Conservation (phyloP, 2,888 invertebrate genomes). For the Panopea generosa region DNA sequence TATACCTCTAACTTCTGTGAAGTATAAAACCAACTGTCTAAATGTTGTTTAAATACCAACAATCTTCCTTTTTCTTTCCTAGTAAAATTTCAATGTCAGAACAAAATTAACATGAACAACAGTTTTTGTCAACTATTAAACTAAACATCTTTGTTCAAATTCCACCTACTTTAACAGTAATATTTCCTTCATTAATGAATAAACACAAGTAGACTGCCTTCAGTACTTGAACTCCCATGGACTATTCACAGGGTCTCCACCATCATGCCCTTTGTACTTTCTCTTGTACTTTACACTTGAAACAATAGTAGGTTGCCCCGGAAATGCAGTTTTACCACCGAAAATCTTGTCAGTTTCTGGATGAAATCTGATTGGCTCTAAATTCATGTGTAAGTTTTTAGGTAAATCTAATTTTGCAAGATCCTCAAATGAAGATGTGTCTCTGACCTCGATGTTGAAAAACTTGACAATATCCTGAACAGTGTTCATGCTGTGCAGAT, state of each 20-base stretch:
- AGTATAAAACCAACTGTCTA: no score
- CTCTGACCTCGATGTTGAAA: conserved; percentile 76
- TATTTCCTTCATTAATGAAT: no score
- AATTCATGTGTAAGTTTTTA: conserved; percentile 93
- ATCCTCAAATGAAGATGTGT: conserved; percentile 77
- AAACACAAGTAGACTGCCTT: conserved; percentile 1
- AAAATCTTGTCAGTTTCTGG: conserved; percentile 91
- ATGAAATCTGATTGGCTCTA: conserved; percentile 93
- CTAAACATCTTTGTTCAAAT: no score
- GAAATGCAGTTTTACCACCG: conserved; percentile 93
- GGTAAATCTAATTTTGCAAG: conserved; percentile 89
- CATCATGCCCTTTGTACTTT: conserved; percentile 88
- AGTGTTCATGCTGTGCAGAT: conserved; percentile 91
- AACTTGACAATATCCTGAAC: conserved; percentile 86
- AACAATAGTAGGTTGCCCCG: conserved; percentile 93
- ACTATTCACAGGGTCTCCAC: conserved; percentile 2
- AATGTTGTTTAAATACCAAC: no score
- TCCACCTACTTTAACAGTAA: no score
- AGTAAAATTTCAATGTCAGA: no score
- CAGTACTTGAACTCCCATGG: conserved; percentile 4
- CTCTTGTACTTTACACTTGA: conserved; percentile 92
- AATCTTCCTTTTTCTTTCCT: no score
- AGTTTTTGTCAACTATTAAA: no score
- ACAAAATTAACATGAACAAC: no score
- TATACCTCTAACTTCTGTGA: no score